These are phyloP conservation scores for Drosophila kanekoi DNA, from an alignment of 2,888 invertebrate genomes.

Conservation along the genomic window DNA sequence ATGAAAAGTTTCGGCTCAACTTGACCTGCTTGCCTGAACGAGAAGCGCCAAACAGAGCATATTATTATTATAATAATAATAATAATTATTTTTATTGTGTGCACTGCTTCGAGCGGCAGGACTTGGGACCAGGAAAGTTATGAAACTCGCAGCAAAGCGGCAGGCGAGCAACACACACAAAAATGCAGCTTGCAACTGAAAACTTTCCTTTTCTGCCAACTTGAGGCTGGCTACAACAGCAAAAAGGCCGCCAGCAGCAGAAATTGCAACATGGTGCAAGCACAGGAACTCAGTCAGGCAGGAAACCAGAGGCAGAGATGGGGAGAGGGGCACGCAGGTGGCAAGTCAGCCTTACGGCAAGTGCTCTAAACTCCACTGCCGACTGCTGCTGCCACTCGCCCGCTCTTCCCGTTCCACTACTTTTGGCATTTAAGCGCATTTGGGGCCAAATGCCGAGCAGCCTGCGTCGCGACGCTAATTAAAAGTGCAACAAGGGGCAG, in stretches of 20 bases:
- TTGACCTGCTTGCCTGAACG: conserved; percentile 51
- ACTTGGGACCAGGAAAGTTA: conserved; percentile 35
- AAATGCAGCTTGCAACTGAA: conserved; percentile 28
- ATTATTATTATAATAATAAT: conserved; percentile 18
- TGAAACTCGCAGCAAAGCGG: conserved; percentile 21
- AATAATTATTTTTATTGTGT: conserved; percentile 17
- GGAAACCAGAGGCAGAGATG: neutral
- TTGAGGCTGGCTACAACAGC: conserved; percentile 11
- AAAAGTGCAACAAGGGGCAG: conserved; percentile 73
- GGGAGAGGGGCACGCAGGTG: neutral
- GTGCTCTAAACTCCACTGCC: conserved; percentile 37
- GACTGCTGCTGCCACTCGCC: neutral
- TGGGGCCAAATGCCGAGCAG: conserved; percentile 65
- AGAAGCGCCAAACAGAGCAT: conserved; percentile 13
- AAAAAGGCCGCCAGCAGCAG: conserved; percentile 46
- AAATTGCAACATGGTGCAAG: conserved; percentile 39
- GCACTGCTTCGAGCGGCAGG: conserved; percentile 22
- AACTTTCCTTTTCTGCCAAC: conserved; percentile 34
- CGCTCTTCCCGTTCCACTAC: neutral
- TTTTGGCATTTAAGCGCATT: conserved; percentile 69
- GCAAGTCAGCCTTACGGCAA: conserved; percentile 22
- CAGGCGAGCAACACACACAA: conserved; percentile 19
- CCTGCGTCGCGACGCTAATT: conserved; percentile 71
- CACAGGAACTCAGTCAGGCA: conserved; percentile 10
- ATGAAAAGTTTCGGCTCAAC: conserved; percentile 50